Base-by-base conservation (phyloP, 2,113 vertebrate species). In the Caretta caretta region DNA sequence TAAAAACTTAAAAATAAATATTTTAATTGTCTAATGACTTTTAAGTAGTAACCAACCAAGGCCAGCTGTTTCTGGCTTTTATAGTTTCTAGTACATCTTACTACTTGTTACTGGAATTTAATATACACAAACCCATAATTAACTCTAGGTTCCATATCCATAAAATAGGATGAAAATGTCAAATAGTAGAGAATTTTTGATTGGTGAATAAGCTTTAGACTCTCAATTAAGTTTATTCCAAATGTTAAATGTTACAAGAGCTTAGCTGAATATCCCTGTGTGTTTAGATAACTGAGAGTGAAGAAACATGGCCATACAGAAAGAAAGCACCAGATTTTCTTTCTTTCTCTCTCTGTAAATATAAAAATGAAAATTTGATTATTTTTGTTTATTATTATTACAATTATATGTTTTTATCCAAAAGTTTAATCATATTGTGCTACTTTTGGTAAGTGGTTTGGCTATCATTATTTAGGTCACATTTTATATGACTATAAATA, bases 1-100 rank as follows among this genome's bases (percentile, higher is more conserved):
- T 42, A 90, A 93, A 80, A 90, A 17, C 25, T 46, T 19, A 31
- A 83, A 96, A 96, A 80, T 87, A 86, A 89, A 91, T 89, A 59
- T 83, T 91, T 86, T 84, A 88, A 84, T 89, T 7, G 1, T 56
- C 84, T 35, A 87, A 50, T 78, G 86, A 91, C 53, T 93, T 94
- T 90, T 86, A 94, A 96, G 94, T 93, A 95, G 75, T 90, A 53
- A 2, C 46, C 12, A 65, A 54, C 19, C 24, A 25, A 75, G 62
- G 56, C 35, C 25, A 51, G 53, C 17, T 80, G 38, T 82, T 96
- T 91, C 76, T 79, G 24, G n/a, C 86, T 72, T 96, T 87, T 94
- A 90, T 87, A 90, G 54, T 59, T 49, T 86, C 35, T 72, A 19
- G 8, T 86, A 27, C 54, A 88, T 93, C 62, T 46, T 80, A 22